A percentile compares a stretch with the other conserved stretches of the same genome.
Evolutionary conservation across 35 echinoderm and acorn worm species (phyloP).

Genomic region (Apostichopus parvimensis): DNA sequence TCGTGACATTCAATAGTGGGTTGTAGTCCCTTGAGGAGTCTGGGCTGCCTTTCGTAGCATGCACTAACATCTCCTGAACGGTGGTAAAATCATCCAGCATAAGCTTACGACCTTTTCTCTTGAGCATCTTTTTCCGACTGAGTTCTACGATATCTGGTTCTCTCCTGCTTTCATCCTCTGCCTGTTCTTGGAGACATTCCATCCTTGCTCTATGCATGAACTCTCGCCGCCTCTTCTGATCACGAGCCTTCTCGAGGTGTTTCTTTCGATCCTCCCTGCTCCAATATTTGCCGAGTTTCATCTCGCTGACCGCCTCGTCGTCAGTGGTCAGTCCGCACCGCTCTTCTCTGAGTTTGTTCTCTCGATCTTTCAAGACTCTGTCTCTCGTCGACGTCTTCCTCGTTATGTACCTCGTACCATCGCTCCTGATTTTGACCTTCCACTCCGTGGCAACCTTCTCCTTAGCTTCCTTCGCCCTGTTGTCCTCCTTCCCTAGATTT

Average conservation of each 20-base stretch:
- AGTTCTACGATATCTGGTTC: slow-evolving; percentile 94
- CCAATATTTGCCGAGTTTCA: slow-evolving; percentile 97
- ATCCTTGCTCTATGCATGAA: slow-evolving; percentile 91
- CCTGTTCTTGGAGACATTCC: slow-evolving; percentile 93
- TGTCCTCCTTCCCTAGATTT: slow-evolving; percentile 59
- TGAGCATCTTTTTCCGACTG: slow-evolving; percentile 90
- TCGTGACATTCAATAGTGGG: slow-evolving; percentile 95
- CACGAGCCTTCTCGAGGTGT: slow-evolving; percentile 87
- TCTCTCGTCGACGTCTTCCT: slow-evolving; percentile 77
- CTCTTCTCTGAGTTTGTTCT: slow-evolving; percentile 89
- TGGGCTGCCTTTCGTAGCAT: slow-evolving; percentile 87
- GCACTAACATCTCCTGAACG: slow-evolving; percentile 95
- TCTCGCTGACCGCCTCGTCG: slow-evolving; percentile 97
- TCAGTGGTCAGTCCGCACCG: slow-evolving; percentile 90
- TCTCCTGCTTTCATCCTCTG: slow-evolving; percentile 70
- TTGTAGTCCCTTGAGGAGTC: slow-evolving; percentile 90
- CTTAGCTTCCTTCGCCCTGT: slow-evolving; percentile 50
- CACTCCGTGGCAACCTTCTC: slow-evolving; percentile 71
- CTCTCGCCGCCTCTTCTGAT: slow-evolving; percentile 83
- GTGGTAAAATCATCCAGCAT: slow-evolving; percentile 97
- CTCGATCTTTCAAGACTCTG: slow-evolving; percentile 87
- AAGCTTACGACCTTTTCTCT: slow-evolving; percentile 83
- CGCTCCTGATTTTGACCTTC: slow-evolving; percentile 99
- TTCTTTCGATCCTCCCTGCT: slow-evolving; percentile 93
- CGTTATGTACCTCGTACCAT: slow-evolving; percentile 95